A percentile compares a stretch with the other conserved stretches of the same genome.
Conservation (phyloP, 2,888 invertebrate genomes). For the Trissolcus brochymenae region DNA sequence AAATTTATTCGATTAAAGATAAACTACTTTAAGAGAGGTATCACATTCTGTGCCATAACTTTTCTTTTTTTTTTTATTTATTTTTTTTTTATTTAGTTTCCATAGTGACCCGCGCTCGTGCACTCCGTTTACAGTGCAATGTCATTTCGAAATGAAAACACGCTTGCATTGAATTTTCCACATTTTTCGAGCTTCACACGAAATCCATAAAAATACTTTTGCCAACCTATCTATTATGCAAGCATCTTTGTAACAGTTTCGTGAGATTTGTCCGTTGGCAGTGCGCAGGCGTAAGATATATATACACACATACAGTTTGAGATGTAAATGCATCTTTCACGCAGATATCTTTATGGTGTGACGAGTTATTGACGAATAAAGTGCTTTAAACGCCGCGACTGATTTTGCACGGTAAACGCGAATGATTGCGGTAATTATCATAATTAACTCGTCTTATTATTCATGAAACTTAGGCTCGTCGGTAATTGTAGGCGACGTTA, state of each 20-base stretch:
- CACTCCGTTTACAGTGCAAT: constrained; percentile 37
- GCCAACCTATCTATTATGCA: no score
- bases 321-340: background rate
- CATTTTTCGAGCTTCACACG: background rate
- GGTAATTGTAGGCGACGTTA: background rate
- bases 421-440: constrained; percentile 25
- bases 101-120: constrained; percentile 31
- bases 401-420: constrained; percentile 17
- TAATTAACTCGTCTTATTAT: constrained; percentile 8
- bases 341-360: background rate
- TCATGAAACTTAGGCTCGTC: background rate
- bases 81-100: constrained; percentile 7
- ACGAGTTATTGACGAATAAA: constrained; percentile 33
- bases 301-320: no score
- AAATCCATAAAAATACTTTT: constrained; percentile 3
- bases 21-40: constrained; percentile 45
- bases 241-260: no score
- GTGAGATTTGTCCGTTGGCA: no score
- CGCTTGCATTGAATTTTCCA: constrained; percentile 21
- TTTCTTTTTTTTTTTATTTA: constrained; percentile 21
- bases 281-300: no score
- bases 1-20: constrained; percentile 56
- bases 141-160: constrained; percentile 50
- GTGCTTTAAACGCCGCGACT: constrained; percentile 20
- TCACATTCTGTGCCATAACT: constrained; percentile 49